Conservation (phyloP, 1,140 invertebrate species). For the Bombus terrestris region DNA sequence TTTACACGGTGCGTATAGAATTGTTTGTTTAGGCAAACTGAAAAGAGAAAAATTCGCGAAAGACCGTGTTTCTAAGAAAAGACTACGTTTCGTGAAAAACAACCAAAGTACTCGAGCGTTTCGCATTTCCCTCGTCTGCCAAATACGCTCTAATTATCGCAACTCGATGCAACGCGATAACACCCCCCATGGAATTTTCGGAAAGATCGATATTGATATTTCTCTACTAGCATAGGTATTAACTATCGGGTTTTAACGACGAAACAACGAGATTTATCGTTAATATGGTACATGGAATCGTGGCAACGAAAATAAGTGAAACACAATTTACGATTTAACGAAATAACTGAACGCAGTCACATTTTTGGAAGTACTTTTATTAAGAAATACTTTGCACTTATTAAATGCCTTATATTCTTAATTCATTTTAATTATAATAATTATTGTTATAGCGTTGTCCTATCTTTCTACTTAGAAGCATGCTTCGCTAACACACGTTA, state of each 20-base stretch:
- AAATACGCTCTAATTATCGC: neutral
- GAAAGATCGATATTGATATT: no score
- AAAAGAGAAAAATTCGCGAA: neutral
- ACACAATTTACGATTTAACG: neutral
- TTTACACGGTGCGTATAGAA: neutral
- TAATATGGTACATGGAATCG: no score
- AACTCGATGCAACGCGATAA: no score
- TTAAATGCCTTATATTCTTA: slow-evolving; percentile 83
- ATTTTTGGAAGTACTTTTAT: slow-evolving; percentile 82
- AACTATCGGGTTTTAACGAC: no score
- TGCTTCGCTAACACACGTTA: slow-evolving; percentile 83
- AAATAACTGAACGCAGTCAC: neutral
- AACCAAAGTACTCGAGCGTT: neutral
- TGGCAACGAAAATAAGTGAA: neutral
- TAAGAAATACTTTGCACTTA: slow-evolving; percentile 84
- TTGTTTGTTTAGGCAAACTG: neutral
- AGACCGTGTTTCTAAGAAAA: neutral
- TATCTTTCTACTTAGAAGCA: slow-evolving; percentile 82
- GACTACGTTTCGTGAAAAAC: neutral
- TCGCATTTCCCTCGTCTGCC: neutral
- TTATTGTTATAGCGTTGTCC: slow-evolving; percentile 82
- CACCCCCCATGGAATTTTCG: no score
- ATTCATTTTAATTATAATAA: slow-evolving; percentile 82
- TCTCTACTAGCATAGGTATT: no score
- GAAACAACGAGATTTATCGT: no score